Percentiles rank a stretch among this genome's conserved stretches.
phyloP scores from a whole-genome alignment of 2,113 vertebrate species.

The Neolamprologus sp. region DNA sequence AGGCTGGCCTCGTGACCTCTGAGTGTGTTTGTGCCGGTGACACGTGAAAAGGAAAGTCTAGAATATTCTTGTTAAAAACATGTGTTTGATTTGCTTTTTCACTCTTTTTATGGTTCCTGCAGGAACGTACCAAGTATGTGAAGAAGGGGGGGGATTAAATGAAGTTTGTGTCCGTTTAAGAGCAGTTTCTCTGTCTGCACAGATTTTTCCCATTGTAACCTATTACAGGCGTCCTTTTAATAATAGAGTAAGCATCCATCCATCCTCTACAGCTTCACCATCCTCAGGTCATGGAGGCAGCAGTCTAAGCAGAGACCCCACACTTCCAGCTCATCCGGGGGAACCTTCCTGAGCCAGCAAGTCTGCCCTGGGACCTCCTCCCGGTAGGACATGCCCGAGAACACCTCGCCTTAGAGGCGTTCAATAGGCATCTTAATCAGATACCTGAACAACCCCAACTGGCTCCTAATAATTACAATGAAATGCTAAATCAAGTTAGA shows the following conservation, averaged over 20 bases:
- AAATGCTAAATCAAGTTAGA: neutral
- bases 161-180: neutral
- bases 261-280: neutral
- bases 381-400: fast-evolving
- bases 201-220: neutral
- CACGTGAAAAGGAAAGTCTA: fast-evolving
- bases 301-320: neutral
- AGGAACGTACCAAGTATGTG: neutral
- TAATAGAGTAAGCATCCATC: neutral
- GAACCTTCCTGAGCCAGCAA: neutral
- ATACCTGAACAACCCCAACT: fast-evolving
- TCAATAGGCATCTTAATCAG: neutral
- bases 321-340: neutral
- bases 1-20: neutral
- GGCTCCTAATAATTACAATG: neutral
- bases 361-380: neutral
- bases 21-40: neutral
- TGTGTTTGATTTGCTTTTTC: neutral
- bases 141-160: neutral
- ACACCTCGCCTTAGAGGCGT: neutral
- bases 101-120: neutral
- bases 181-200: neutral
- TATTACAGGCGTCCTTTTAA: neutral
- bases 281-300: neutral
- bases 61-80: neutral